Evolutionary conservation across 2,797 vertebrate species (phyloP).

Genomic region (Enteromius unitaeniatus): DNA sequence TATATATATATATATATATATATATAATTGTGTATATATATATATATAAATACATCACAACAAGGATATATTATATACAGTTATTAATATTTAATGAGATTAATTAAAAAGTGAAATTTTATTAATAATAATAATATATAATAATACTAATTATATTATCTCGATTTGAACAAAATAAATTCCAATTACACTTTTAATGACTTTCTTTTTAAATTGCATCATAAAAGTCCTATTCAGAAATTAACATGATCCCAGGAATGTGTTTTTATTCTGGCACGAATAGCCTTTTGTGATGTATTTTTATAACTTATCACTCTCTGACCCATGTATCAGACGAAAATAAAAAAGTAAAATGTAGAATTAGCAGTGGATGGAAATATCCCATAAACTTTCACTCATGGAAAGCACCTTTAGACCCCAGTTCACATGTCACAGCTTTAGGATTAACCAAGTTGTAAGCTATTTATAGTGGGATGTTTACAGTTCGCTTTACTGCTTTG

Average conservation of each 20-base stretch:
- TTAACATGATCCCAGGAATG: neutral
- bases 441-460: constrained; percentile 23
- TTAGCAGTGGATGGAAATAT: neutral
- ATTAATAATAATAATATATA: too few species aligned
- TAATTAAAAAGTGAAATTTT: neutral
- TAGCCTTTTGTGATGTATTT: neutral
- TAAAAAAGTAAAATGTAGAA: neutral
- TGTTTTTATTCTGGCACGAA: neutral
- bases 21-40: too few species aligned
- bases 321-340: neutral
- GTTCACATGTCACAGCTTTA: constrained; percentile 22
- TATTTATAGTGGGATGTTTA: constrained; percentile 12
- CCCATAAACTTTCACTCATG: neutral
- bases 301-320: neutral
- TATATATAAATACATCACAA: too few species aligned
- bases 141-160: neutral
- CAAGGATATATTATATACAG: neutral
- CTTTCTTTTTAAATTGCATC: neutral
- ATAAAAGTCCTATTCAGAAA: neutral
- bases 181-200: neutral
- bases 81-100: neutral
- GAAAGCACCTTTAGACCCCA: constrained; percentile 18
- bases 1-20: too few species aligned
- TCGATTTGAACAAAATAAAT: neutral
- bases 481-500: neutral